phyloP scores from a whole-genome alignment of 2,888 invertebrate species.

The Byasa hedistus region DNA sequence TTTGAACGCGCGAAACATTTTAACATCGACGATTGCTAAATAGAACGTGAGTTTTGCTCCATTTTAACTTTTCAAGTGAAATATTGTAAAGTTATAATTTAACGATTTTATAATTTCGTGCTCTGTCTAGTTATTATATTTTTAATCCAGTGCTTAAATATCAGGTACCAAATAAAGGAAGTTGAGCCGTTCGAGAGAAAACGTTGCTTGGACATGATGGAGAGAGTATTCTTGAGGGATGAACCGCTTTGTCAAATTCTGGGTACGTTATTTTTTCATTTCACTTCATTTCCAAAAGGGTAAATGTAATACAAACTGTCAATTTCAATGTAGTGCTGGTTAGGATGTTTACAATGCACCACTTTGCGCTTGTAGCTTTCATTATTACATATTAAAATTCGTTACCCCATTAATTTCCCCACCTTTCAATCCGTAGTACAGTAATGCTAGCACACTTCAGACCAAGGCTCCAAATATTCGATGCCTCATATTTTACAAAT shows the following conservation, averaged over 20 bases:
- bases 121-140: not conserved
- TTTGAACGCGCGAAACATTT: no score
- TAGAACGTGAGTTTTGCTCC: no score
- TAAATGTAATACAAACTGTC: no score
- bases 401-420: no score
- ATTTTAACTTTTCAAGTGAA: no score
- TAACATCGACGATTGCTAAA: no score
- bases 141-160: not conserved
- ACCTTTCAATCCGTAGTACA: no score
- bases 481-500: not conserved
- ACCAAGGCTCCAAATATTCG: not conserved
- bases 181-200: slow-evolving; percentile 55
- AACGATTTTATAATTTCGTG: no score
- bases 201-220: slow-evolving; percentile 63
- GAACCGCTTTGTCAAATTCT: slow-evolving; percentile 62
- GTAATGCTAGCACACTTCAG: not conserved
- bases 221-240: slow-evolving; percentile 61
- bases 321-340: no score
- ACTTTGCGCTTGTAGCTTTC: not conserved
- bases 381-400: not conserved
- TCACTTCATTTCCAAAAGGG: no score
- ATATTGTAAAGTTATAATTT: no score
- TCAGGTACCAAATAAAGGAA: slow-evolving; percentile 71
- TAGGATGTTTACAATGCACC: no score
- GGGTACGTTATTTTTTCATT: slow-evolving; percentile 45